Evolutionary conservation across 1,140 invertebrate genomes (phyloP), one percentile per base, ranked within the genome.

Genomic region (Lethocerus indicus): DNA sequence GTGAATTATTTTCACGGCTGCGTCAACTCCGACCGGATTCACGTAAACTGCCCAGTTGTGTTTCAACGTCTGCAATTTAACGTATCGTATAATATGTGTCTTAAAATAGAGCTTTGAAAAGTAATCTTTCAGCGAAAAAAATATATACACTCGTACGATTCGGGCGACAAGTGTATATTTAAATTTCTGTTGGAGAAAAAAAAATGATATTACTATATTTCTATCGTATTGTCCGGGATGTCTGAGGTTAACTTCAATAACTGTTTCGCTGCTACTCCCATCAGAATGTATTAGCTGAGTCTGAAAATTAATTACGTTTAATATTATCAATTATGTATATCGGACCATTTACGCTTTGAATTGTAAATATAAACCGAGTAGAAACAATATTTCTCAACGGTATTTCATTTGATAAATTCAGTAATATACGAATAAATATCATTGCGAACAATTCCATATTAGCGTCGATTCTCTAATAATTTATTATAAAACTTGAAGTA

Each of bases 1-100:
- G 48, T 71, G 67, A 42, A 83, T 75, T 24, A 80, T 75, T 64
- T 81, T 76, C 1, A 90, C 86, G 7, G 84, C 72, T 4, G 88
- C 88, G 68, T 94, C 89, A 27, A 90, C 85, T n/a, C 84, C 87
- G 18, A 95, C 84, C 0, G 86, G 83, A 67, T 91, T 92, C 7
- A 93, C 89, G 62, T 81, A 95, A 50, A 94, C 81, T 40, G 86
- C 82, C 89, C 90, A 96, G 54, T 87, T 79, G 65, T 96, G 91
- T 55, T 84, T 74, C 45, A 67, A 67, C 0, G 87, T 91, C 78
- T 90, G 59, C 6, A 70, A 43, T 21, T 12, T 23, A 6, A 21
- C n/a, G n/a, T n/a, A n/a, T n/a, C n/a, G n/a, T n/a, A n/a, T n/a
- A n/a, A n/a, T n/a, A n/a, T n/a, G n/a, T n/a, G n/a, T n/a, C n/a